Percentiles rank a stretch among this genome's conserved stretches.
Evolutionary conservation across 2,797 vertebrate genomes (phyloP).

Genomic region (Scyliorhinus canicula): DNA sequence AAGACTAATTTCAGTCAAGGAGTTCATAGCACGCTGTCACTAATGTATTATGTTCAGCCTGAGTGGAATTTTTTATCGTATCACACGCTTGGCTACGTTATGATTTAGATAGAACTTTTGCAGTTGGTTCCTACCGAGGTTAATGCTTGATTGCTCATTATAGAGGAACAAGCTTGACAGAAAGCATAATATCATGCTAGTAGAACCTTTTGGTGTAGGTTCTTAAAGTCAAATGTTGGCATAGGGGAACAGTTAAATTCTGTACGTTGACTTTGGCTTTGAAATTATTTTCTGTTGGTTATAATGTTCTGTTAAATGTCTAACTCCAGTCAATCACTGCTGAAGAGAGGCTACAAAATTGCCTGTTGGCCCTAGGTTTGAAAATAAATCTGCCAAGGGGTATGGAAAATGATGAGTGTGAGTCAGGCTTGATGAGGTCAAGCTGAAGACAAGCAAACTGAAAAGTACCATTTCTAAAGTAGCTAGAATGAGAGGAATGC

Average conservation of each 20-base stretch:
- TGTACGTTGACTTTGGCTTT: not conserved
- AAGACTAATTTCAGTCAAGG: not conserved
- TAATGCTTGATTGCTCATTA: not conserved
- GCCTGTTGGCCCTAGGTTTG: no score
- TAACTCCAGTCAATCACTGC: no score
- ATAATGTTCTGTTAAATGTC: no score
- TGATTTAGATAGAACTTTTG: not conserved
- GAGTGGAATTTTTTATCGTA: not conserved
- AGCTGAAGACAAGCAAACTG: no score
- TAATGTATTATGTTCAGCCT: not conserved
- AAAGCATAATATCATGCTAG: not conserved
- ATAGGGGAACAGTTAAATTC: not conserved
- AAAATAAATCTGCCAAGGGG: no score
- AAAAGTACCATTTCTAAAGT: not conserved
- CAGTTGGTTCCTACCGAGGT: not conserved
- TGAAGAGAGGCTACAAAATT: no score
- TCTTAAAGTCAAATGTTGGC: not conserved
- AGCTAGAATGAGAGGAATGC: not conserved
- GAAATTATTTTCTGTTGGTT: not conserved
- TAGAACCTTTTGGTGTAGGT: not conserved
- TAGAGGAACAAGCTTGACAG: not conserved
- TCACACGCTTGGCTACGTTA: not conserved
- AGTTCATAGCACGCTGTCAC: not conserved
- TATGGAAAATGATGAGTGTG: no score
- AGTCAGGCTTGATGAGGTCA: no score